phyloP scores from a whole-genome alignment of 2,797 vertebrate species.

The Phalanger gymnotis region DNA sequence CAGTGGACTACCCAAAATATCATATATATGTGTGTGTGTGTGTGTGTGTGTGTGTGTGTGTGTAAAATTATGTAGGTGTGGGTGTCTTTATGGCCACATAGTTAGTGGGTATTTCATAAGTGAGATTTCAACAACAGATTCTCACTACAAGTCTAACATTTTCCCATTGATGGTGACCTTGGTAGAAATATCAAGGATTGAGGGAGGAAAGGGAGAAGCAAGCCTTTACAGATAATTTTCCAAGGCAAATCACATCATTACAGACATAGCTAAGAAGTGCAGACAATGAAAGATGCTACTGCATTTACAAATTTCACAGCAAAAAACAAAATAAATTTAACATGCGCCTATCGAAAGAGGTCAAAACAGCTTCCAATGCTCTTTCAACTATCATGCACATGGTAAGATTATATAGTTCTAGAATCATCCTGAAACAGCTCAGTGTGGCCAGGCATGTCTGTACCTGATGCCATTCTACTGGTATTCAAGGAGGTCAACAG shows the following conservation, averaged over 20 bases:
- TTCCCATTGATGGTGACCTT: not conserved
- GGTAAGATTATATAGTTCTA: not conserved
- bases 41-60: no score
- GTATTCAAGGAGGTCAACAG: not conserved
- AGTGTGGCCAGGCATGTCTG: not conserved
- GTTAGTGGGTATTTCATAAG: not conserved
- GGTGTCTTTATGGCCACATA: not conserved
- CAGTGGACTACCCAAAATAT: not conserved
- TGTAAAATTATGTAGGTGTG: no score
- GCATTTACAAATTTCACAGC: not conserved
- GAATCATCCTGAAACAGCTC: not conserved
- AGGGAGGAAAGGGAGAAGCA: not conserved
- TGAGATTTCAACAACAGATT: not conserved
- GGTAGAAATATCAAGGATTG: not conserved
- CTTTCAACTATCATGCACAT: not conserved
- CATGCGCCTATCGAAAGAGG: not conserved
- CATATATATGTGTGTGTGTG: no score
- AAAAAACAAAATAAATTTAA: not conserved
- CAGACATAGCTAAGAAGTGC: not conserved
- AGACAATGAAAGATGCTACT: not conserved
- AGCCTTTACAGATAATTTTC: not conserved
- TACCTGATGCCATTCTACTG: not conserved
- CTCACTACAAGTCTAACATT: not conserved
- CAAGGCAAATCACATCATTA: not conserved
- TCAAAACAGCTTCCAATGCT: not conserved